A percentile compares a stretch with the other conserved stretches of the same genome.
phyloP scores from a whole-genome alignment of 2,113 vertebrate genomes.

The Cichladusa arquata region DNA sequence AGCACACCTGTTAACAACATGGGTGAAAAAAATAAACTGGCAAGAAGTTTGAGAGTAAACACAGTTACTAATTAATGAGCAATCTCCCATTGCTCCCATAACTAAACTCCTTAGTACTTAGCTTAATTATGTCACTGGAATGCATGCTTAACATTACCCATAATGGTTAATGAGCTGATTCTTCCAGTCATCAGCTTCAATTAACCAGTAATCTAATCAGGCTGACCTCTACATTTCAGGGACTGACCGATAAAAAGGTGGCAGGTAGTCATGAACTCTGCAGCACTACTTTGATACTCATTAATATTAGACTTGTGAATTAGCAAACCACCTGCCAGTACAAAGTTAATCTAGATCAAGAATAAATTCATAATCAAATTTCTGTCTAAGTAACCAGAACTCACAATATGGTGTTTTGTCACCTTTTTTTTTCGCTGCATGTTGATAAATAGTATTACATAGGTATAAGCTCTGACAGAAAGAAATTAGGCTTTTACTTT shows the following conservation, averaged over 20 bases:
- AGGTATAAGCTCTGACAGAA: neutral
- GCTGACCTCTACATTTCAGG: neutral
- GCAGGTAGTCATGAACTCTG: neutral
- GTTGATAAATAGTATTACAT: neutral
- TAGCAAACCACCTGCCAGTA: neutral
- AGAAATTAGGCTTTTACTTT: neutral
- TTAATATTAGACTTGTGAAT: neutral
- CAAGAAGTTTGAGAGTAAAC: neutral
- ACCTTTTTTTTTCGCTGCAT: neutral
- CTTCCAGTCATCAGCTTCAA: neutral
- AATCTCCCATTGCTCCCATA: neutral
- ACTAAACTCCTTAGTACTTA: neutral
- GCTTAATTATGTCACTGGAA: conserved; percentile 29
- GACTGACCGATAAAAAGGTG: neutral
- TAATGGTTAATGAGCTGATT: conserved; percentile 40
- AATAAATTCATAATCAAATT: neutral
- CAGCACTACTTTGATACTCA: neutral
- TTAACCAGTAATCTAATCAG: neutral
- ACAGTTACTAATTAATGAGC: neutral
- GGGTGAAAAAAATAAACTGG: neutral
- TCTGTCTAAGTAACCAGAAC: neutral
- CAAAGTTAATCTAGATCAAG: neutral
- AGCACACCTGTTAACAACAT: neutral
- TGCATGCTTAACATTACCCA: neutral
- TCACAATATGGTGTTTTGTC: neutral